Percentiles rank a stretch among this genome's conserved stretches.
phyloP scores from a whole-genome alignment of 2,888 invertebrate species.

The Lymantria monacha region DNA sequence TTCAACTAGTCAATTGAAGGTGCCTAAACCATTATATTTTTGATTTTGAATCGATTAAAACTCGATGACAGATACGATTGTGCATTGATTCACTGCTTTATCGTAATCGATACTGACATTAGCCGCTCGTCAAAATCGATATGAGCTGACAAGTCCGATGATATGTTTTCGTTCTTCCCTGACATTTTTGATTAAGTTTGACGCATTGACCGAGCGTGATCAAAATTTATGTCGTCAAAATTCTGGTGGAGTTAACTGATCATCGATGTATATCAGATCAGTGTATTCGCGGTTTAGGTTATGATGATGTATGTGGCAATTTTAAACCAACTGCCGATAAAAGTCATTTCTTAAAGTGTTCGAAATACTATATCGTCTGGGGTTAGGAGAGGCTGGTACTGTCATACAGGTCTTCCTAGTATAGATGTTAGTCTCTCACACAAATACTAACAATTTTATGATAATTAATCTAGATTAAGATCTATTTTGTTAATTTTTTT shows the following conservation, averaged over 20 bases:
- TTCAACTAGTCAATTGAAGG: slow-evolving; percentile 11
- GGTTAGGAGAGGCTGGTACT: no score
- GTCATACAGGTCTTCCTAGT: no score
- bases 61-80: slow-evolving; percentile 33
- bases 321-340: no score
- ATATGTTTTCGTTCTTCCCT: slow-evolving; percentile 36
- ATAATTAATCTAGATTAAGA: no score
- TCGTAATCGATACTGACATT: slow-evolving; percentile 33
- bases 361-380: no score
- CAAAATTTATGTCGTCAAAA: slow-evolving; percentile 27
- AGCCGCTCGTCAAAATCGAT: slow-evolving; percentile 25
- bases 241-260: slow-evolving; percentile 15
- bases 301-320: no score
- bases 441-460: no score
- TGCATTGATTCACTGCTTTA: slow-evolving; percentile 30
- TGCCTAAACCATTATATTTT: slow-evolving; percentile 29
- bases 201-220: slow-evolving; percentile 26
- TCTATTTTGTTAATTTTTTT: no score
- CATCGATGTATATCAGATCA: background rate
- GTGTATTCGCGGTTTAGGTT: slow-evolving; percentile 2
- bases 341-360: no score
- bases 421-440: no score
- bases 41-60: slow-evolving; percentile 35
- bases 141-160: slow-evolving; percentile 34
- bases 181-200: slow-evolving; percentile 31